phyloP scores from a whole-genome alignment of 2,113 vertebrate species.

The Chunga burmeisteri region DNA sequence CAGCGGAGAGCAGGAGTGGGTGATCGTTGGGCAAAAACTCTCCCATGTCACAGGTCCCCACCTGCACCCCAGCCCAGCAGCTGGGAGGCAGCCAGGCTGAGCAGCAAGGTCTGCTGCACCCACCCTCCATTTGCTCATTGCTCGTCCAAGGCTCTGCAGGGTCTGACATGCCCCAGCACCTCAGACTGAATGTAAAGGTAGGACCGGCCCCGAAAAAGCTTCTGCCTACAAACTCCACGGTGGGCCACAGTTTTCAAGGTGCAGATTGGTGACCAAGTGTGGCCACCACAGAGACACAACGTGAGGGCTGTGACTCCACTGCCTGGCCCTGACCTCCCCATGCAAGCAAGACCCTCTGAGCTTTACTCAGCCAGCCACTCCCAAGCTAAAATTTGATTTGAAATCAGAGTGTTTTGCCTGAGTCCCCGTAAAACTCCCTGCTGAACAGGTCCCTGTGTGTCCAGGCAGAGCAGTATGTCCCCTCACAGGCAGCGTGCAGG shows the following conservation, averaged over 20 bases:
- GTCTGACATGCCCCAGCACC: background rate
- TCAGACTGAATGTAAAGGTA: background rate
- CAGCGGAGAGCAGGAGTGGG: background rate
- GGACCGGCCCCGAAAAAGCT: background rate
- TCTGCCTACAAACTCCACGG: background rate
- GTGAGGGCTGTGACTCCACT: background rate
- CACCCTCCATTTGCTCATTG: background rate
- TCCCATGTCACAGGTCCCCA: accelerated
- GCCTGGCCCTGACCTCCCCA: background rate
- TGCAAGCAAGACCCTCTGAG: background rate
- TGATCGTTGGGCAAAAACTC: background rate
- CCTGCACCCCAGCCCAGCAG: background rate
- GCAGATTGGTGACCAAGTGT: background rate
- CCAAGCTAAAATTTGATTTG: background rate
- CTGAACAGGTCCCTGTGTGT: background rate
- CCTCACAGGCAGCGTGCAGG: accelerated
- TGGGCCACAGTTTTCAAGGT: background rate
- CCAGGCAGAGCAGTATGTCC: background rate
- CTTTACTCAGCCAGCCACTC: background rate
- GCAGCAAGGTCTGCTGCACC: background rate
- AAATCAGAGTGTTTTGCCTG: background rate
- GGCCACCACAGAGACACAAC: background rate
- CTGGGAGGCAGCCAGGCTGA: accelerated
- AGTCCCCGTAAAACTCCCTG: background rate
- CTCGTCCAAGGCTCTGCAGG: background rate